A percentile compares a stretch with the other conserved stretches of the same genome.
Evolutionary conservation across 2,888 invertebrate species (phyloP).

Genomic region (Aproaerema taeniolella): DNA sequence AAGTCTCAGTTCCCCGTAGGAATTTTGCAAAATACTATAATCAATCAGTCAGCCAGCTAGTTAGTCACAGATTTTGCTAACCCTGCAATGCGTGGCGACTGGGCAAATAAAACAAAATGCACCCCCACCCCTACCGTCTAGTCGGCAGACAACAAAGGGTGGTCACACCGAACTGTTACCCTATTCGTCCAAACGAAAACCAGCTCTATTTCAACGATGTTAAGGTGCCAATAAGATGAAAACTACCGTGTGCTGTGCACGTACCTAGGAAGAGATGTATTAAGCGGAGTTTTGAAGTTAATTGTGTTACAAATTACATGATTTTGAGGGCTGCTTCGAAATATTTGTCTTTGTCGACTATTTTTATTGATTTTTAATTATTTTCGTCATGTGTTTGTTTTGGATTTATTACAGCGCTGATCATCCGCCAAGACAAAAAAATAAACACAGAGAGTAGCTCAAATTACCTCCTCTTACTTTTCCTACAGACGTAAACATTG

Average conservation of each 20-base stretch:
- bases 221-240: conserved; percentile 25
- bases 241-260: conserved; percentile 19
- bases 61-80: neutral
- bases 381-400: no score
- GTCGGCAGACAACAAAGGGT: conserved; percentile 72
- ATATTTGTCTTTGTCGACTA: no score
- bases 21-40: no score
- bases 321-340: conserved; percentile 27
- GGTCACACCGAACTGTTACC: conserved; percentile 37
- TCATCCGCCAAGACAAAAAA: no score
- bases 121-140: conserved; percentile 55
- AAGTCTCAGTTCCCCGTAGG: no score
- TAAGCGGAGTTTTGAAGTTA: conserved; percentile 62
- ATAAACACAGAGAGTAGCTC: no score
- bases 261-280: conserved; percentile 57
- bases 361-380: no score
- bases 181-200: conserved; percentile 22
- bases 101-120: conserved; percentile 68
- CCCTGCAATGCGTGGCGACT: conserved; percentile 32
- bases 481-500: no score
- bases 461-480: no score
- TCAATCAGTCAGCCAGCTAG: neutral
- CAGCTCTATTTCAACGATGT: conserved; percentile 16
- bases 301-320: conserved; percentile 67
- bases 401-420: no score